Percentiles rank a stretch among this genome's conserved stretches.
Conservation (phyloP, 2,113 vertebrate species). For the Quiscalus mexicanus region DNA sequence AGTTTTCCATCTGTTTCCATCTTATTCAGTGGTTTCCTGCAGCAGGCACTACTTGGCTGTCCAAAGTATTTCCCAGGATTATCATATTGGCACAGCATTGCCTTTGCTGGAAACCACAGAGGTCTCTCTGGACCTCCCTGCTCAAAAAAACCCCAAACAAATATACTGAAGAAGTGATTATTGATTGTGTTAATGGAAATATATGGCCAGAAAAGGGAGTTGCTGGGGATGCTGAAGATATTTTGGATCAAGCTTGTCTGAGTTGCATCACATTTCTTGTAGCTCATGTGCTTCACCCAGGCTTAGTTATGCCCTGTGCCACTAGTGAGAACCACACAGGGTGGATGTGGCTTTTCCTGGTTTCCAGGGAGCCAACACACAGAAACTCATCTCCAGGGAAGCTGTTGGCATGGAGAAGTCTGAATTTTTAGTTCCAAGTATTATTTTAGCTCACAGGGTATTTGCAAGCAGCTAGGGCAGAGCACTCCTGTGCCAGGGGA, state of each 20-base stretch:
- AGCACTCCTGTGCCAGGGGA: not conserved
- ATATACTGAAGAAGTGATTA: not conserved
- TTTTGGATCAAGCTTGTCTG: not conserved
- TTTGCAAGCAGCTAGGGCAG: not conserved
- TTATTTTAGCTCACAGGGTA: not conserved
- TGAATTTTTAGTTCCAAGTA: not conserved
- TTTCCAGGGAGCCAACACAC: not conserved
- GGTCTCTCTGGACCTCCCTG: not conserved
- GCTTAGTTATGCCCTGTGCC: not conserved
- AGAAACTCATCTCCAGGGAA: not conserved
- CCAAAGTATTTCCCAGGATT: not conserved
- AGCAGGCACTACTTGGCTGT: not conserved
- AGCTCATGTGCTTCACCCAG: not conserved
- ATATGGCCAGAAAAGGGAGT: not conserved
- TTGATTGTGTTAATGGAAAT: not conserved
- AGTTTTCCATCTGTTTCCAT: not conserved
- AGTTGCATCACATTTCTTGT: not conserved
- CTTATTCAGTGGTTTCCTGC: not conserved
- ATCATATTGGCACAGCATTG: not conserved
- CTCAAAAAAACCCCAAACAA: not conserved
- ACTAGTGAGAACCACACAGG: not conserved
- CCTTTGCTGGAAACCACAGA: not conserved
- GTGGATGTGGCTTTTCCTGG: not conserved
- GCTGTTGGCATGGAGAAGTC: not conserved
- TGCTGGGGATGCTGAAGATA: not conserved